A percentile compares a stretch with the other conserved stretches of the same genome.
phyloP scores from a whole-genome alignment of 2,797 vertebrate genomes.

The Picus viridis region DNA sequence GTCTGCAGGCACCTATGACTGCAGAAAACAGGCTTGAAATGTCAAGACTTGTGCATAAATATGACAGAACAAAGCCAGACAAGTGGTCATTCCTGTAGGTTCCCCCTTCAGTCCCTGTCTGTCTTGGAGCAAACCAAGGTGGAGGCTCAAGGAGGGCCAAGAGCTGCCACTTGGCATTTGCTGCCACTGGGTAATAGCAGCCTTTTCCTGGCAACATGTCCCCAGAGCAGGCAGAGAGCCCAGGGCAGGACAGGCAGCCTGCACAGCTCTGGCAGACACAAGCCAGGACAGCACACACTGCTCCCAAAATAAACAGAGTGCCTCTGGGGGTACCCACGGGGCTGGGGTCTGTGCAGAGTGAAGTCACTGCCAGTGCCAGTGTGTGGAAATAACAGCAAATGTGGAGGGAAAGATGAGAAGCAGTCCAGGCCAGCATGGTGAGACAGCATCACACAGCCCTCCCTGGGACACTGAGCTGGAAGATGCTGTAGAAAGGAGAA shows the following conservation, averaged over 20 bases:
- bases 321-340: background rate
- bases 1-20: background rate
- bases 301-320: background rate
- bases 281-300: background rate
- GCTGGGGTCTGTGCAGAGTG: background rate
- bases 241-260: background rate
- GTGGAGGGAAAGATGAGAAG: background rate
- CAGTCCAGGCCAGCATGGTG: background rate
- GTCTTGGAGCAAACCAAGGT: background rate
- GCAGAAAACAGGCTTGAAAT: background rate
- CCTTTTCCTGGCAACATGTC: background rate
- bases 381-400: background rate
- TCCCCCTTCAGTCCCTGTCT: background rate
- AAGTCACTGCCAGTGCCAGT: background rate
- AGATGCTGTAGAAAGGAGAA: background rate
- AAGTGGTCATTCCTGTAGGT: rapidly evolving
- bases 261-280: rapidly evolving
- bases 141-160: background rate
- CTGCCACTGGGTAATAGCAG: background rate
- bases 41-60: background rate
- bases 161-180: background rate
- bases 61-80: background rate
- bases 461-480: background rate
- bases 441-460: background rate
- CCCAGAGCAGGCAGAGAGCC: background rate